Conservation (phyloP, 2,888 invertebrate species). For the Himalopsyche japonica region DNA sequence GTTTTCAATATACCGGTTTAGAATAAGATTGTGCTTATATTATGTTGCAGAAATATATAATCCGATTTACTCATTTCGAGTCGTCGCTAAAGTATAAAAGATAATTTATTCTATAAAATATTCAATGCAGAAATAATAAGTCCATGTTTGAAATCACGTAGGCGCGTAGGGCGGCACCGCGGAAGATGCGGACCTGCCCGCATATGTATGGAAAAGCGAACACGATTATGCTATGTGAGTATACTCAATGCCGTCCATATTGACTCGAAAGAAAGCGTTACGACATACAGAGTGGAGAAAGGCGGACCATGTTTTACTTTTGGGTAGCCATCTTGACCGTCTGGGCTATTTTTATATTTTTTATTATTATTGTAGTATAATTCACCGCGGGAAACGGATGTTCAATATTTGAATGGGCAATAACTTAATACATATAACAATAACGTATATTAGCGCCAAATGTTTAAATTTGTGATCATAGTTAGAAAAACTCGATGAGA, state of each 20-base stretch:
- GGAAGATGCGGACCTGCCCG: background rate
- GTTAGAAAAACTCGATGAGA: too few species aligned
- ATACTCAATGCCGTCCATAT: background rate
- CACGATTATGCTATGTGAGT: background rate
- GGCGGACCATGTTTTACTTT: constrained; percentile 18
- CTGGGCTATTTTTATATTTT: background rate
- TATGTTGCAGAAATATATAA: too few species aligned
- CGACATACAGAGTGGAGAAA: constrained; percentile 26
- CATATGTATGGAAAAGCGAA: background rate
- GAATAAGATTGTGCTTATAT: too few species aligned
- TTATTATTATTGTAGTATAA: background rate
- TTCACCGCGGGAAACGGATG: too few species aligned
- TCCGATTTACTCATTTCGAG: too few species aligned
- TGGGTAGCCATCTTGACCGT: background rate
- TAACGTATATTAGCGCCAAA: too few species aligned
- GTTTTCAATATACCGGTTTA: too few species aligned
- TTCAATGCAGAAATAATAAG: background rate
- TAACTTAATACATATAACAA: too few species aligned
- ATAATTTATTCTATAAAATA: too few species aligned
- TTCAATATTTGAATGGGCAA: too few species aligned
- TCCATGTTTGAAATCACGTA: background rate
- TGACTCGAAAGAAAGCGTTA: constrained; percentile 31
- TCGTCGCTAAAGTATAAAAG: too few species aligned
- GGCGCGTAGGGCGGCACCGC: background rate
- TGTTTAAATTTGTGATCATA: too few species aligned